Conservation (phyloP, 2,113 vertebrate species). For the Planiliza haematocheilus region DNA sequence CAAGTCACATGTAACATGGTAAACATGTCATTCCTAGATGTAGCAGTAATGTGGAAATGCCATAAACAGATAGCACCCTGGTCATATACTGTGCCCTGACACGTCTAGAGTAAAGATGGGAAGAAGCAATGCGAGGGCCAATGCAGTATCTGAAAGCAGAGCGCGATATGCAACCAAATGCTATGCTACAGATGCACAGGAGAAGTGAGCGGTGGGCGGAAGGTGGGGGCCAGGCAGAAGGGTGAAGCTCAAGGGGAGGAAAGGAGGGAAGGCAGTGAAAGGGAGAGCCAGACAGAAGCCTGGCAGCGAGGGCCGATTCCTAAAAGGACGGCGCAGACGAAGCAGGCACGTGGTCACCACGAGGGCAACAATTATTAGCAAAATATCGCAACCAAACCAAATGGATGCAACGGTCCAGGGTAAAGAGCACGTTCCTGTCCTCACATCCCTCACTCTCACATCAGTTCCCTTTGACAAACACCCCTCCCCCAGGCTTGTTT, state of each 20-base stretch:
- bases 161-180: neutral
- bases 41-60: neutral
- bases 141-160: slow-evolving; percentile 16
- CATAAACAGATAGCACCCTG: neutral
- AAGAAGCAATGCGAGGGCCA: neutral
- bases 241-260: slow-evolving; percentile 17
- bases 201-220: slow-evolving; percentile 8
- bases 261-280: neutral
- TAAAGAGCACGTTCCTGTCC: slow-evolving; percentile 5
- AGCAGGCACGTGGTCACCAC: neutral
- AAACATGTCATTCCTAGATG: neutral
- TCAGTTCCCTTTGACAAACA: slow-evolving; percentile 37
- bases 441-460: slow-evolving; percentile 25
- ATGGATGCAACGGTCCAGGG: neutral
- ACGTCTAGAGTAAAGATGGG: neutral
- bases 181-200: neutral
- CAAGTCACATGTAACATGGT: neutral
- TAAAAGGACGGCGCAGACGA: slow-evolving; percentile 3
- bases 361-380: slow-evolving; percentile 10
- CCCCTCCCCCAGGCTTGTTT: slow-evolving; percentile 51
- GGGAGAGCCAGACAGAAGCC: slow-evolving; percentile 7
- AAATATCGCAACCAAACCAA: neutral
- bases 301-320: neutral
- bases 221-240: neutral
- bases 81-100: slow-evolving; percentile 4